These are phyloP conservation scores for Ommatoiulus sabulosus DNA, from an alignment of 2,888 invertebrate genomes.

Conservation along the genomic window DNA sequence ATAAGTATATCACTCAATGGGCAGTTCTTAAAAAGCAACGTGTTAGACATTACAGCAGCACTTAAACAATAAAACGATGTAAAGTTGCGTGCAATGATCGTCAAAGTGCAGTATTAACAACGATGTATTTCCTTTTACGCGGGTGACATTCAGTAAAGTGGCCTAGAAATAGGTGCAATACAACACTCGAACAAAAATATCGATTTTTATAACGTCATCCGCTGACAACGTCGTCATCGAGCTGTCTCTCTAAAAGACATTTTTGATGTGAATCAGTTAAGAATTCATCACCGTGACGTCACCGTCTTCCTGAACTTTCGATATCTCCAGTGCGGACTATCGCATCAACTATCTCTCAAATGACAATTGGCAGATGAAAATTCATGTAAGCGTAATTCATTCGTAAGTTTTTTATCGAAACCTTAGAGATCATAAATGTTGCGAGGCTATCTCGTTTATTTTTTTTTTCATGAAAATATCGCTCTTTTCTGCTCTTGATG, in stretches of 20 bases:
- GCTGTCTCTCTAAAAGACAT: not conserved
- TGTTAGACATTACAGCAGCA: too few species aligned
- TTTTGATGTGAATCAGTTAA: constrained; percentile 1
- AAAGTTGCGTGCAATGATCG: too few species aligned
- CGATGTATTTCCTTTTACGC: too few species aligned
- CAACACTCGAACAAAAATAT: not conserved
- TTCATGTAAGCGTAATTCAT: not conserved
- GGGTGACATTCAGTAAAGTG: too few species aligned
- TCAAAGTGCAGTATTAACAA: too few species aligned
- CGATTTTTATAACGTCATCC: not conserved
- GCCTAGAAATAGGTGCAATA: too few species aligned
- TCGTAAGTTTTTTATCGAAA: not conserved
- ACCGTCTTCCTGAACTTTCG: not conserved
- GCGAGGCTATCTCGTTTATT: not conserved
- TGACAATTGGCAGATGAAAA: constrained; percentile 19
- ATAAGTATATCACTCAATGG: too few species aligned
- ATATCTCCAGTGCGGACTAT: not conserved
- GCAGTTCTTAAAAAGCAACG: too few species aligned
- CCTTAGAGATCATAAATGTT: not conserved
- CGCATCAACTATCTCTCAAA: not conserved
- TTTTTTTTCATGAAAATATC: not conserved
- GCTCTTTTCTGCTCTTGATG: not conserved
- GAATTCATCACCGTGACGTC: not conserved
- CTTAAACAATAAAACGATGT: too few species aligned
- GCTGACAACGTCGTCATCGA: not conserved